Evolutionary conservation across 92 coral and sea anemone genomes (phyloP).

Genomic region (Chrysogorgia sp.): DNA sequence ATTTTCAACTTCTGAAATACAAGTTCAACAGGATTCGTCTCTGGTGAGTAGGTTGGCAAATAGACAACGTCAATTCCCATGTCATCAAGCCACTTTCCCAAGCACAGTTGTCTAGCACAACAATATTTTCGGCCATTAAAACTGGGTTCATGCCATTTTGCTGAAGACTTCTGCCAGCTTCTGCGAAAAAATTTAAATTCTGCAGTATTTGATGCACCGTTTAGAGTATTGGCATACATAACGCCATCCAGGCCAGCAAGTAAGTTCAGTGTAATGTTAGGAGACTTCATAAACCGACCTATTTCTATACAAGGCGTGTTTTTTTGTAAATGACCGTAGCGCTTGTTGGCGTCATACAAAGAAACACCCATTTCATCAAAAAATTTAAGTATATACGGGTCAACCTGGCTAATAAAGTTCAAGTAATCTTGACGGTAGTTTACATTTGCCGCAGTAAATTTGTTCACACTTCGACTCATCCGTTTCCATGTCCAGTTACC

Average conservation of each 20-base stretch:
- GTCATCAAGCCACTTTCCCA: constrained; percentile 60
- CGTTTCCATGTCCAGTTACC: too few relatives aligned
- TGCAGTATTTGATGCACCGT: constrained; percentile 52
- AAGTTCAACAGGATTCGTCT: constrained; percentile 55
- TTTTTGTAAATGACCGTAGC: constrained; percentile 54
- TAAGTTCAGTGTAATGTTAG: constrained; percentile 61
- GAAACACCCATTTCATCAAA: constrained; percentile 3
- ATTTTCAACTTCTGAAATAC: constrained; percentile 65
- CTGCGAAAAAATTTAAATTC: constrained; percentile 47
- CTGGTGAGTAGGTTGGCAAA: constrained; percentile 63
- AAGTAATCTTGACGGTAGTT: constrained; percentile 59
- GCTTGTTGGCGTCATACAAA: constrained; percentile 49
- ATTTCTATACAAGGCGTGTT: constrained; percentile 56
- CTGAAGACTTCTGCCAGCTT: constrained; percentile 33
- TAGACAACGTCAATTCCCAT: constrained; percentile 47
- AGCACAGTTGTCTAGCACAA: constrained; percentile 55
- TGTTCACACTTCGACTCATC: too few relatives aligned
- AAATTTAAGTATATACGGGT: constrained; percentile 20
- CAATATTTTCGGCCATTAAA: constrained; percentile 40
- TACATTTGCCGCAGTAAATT: too few relatives aligned
- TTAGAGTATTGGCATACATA: constrained; percentile 52
- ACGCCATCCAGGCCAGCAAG: constrained; percentile 51
- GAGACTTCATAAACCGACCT: constrained; percentile 23
- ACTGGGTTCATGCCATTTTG: constrained; percentile 50
- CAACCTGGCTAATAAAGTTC: constrained; percentile 42